phyloP scores from a whole-genome alignment of 2,888 invertebrate species.

The Amphipyra berbera region DNA sequence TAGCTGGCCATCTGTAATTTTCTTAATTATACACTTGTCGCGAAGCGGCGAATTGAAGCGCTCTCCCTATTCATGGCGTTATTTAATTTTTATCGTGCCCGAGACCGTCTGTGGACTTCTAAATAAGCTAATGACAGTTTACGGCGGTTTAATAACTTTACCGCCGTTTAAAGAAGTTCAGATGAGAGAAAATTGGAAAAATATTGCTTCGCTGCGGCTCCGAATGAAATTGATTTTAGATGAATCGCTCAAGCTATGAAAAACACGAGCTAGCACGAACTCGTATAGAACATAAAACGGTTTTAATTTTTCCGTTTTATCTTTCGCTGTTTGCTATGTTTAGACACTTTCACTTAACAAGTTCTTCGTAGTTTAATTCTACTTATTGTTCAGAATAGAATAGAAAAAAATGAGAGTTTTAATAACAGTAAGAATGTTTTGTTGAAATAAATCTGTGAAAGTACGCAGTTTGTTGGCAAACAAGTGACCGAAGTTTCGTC shows the following conservation, averaged over 20 bases:
- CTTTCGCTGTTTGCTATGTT: constrained; percentile 13
- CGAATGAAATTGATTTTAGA: constrained; percentile 30
- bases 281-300: constrained; percentile 30
- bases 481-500: constrained; percentile 39
- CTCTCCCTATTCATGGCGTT: constrained; percentile 52
- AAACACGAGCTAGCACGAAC: constrained; percentile 13
- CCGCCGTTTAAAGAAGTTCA: constrained; percentile 2
- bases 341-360: constrained; percentile 28
- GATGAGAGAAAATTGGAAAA: constrained; percentile 32
- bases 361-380: constrained; percentile 16
- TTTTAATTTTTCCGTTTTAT: constrained; percentile 39
- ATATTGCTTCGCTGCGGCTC: constrained; percentile 13
- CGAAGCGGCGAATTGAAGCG: constrained; percentile 50
- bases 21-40: constrained; percentile 74
- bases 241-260: constrained; percentile 16
- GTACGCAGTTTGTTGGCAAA: constrained; percentile 41
- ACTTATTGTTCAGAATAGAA: constrained; percentile 17
- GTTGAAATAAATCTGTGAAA: constrained; percentile 39
- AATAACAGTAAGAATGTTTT: constrained; percentile 38
- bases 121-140: constrained; percentile 54
- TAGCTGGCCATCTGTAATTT: constrained; percentile 72
- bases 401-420: constrained; percentile 30
- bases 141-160: constrained; percentile 42
- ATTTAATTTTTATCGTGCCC: constrained; percentile 53
- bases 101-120: constrained; percentile 29